These are phyloP conservation scores for Amphipyra tragopoginis DNA, from an alignment of 2,888 invertebrate species.

Conservation along the genomic window DNA sequence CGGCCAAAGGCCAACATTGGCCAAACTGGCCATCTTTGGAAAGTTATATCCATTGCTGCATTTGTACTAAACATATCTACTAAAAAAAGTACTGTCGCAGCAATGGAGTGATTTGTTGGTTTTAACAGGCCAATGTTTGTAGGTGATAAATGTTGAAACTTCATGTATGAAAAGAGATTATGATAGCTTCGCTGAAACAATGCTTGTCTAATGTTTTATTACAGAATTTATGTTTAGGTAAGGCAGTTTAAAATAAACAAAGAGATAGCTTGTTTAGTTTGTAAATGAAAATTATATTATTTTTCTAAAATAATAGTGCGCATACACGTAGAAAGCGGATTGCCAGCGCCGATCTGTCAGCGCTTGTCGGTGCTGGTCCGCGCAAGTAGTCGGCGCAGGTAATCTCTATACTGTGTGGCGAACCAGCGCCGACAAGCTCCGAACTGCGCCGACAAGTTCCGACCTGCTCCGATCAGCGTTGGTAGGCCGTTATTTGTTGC, in stretches of 20 bases:
- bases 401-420: too few species aligned
- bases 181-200: constrained; percentile 21
- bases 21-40: neutral
- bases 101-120: constrained; percentile 2
- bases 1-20: constrained; percentile 9
- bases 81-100: neutral
- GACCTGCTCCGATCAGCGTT: too few species aligned
- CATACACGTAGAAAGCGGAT: too few species aligned
- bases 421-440: too few species aligned
- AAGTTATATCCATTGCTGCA: neutral
- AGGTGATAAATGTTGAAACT: constrained; percentile 5
- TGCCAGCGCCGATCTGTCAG: too few species aligned
- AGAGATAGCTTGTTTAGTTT: neutral
- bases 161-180: constrained; percentile 15
- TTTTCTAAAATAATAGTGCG: too few species aligned
- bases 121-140: neutral
- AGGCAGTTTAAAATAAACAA: constrained; percentile 1
- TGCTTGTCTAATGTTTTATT: constrained; percentile 4
- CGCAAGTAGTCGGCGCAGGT: too few species aligned
- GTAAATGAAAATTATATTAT: neutral
- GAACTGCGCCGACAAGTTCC: too few species aligned
- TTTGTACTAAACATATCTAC: neutral
- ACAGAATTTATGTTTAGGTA: constrained; percentile 9
- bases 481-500: too few species aligned
- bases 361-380: too few species aligned